Evolutionary conservation across 2,888 invertebrate species (phyloP), one percentile per base, ranked within the genome.

Genomic region (Amphipyra tragopoginis): DNA sequence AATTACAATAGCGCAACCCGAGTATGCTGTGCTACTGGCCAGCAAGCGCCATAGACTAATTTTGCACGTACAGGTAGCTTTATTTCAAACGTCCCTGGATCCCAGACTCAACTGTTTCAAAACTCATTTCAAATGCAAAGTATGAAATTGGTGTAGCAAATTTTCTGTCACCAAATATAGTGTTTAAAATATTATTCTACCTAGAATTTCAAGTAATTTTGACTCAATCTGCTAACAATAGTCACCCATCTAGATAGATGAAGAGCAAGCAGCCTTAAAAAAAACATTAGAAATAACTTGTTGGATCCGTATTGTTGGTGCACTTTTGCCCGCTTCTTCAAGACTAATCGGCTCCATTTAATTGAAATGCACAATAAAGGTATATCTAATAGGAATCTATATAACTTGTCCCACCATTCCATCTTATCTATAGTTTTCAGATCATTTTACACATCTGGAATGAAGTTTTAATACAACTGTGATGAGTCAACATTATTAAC

Each of bases 351-450:
- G 60, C 54, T 51, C 51, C 56, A 56, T 53, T 47, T 61, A 54
- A 62, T 58, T 71, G 74, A 83, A 85, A 83, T 85, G 82, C 85
- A 82, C 82, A 67, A 70, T 56, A 73, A 49, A 54, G 54, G 52
- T 81, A 75, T 51, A 80, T 65, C 86, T 87, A 86, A 84, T 88
- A 88, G 87, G 87, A 88, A 87, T 86, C 83, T 83, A 81, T 68
- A 57, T 57, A 62, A 73, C 79, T 75, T 75, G 57, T 74, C 70
- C 57, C 72, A 59, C 52, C 63, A 58, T 59, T 62, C 64, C 61
- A 57, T 50, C 69, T 57, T 72, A 71, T 60, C 50, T 65, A 72
- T 65, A 73, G 5, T 67, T 60, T 65, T 83, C 83, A 80, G 79
- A 82, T 83, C 79, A 77, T 77, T 65, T 64, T 47, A 66, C 58